These are phyloP conservation scores for Lepidotrigona ventralis DNA, from an alignment of 1,140 invertebrate genomes.

Conservation along the genomic window DNA sequence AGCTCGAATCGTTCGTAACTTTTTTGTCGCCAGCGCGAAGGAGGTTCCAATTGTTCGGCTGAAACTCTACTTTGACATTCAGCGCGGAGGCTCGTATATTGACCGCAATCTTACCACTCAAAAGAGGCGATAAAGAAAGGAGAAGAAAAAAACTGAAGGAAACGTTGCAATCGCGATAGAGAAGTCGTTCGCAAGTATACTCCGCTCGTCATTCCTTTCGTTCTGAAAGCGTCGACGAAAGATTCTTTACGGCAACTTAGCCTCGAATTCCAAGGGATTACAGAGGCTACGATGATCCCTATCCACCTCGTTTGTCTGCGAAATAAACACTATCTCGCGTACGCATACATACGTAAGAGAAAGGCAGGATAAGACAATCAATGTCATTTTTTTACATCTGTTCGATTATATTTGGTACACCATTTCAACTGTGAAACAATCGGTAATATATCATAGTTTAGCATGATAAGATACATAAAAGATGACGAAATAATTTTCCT, in stretches of 20 bases:
- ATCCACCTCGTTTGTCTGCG: not conserved
- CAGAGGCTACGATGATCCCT: not conserved
- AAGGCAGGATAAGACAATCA: too few species aligned
- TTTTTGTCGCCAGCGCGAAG: not conserved
- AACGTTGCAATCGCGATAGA: not conserved
- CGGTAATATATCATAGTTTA: too few species aligned
- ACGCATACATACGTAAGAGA: not conserved
- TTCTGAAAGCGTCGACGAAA: not conserved
- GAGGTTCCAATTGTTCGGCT: slow-evolving; percentile 1
- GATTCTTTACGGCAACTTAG: not conserved
- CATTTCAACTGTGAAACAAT: too few species aligned
- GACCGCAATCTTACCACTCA: not conserved
- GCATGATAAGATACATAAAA: too few species aligned
- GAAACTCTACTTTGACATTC: not conserved
- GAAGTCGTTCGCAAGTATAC: not conserved
- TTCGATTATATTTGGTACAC: too few species aligned
- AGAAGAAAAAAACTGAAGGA: not conserved
- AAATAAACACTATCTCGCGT: not conserved
- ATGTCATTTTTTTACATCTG: too few species aligned
- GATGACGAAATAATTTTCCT: too few species aligned
- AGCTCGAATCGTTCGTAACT: not conserved
- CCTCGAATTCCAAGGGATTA: slow-evolving; percentile 7
- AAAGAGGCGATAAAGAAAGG: not conserved
- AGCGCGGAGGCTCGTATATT: not conserved
- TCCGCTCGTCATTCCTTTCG: not conserved